Percentiles rank a stretch among this genome's conserved stretches.
phyloP scores from a whole-genome alignment of 2,113 vertebrate genomes.

The Pithys albifrons region DNA sequence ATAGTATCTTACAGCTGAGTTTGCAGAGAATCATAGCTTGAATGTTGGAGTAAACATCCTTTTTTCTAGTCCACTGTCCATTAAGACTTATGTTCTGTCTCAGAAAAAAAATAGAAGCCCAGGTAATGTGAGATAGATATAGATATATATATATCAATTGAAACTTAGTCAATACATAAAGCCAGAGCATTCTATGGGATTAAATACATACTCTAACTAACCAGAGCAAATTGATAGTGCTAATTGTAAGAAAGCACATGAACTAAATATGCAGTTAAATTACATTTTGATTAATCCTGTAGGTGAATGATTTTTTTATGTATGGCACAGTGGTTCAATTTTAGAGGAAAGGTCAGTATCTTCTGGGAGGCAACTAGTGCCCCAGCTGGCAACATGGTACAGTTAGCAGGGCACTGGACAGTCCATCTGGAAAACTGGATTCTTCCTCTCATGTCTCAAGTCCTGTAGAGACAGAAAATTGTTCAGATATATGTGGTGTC shows the following conservation, averaged over 20 bases:
- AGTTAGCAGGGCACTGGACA: background rate
- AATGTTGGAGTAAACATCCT: background rate
- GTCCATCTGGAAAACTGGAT: background rate
- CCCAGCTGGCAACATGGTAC: background rate
- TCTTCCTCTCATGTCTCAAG: background rate
- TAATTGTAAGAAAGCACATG: background rate
- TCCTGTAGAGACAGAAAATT: background rate
- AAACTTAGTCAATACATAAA: background rate
- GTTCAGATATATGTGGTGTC: background rate
- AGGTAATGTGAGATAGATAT: background rate
- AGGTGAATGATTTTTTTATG: background rate
- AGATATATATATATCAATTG: background rate
- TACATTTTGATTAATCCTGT: background rate
- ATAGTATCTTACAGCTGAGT: background rate
- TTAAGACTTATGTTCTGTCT: background rate
- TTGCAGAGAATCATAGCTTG: background rate
- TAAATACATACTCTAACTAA: background rate
- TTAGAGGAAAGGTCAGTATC: background rate
- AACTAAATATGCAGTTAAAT: background rate
- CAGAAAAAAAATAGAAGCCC: background rate
- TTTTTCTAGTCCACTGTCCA: background rate
- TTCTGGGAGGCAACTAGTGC: background rate
- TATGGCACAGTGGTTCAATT: background rate
- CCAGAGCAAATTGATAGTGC: background rate
- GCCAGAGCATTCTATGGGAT: background rate